phyloP scores from a whole-genome alignment of 53 echinoderm and acorn worm species.

The Luidia sarsii region DNA sequence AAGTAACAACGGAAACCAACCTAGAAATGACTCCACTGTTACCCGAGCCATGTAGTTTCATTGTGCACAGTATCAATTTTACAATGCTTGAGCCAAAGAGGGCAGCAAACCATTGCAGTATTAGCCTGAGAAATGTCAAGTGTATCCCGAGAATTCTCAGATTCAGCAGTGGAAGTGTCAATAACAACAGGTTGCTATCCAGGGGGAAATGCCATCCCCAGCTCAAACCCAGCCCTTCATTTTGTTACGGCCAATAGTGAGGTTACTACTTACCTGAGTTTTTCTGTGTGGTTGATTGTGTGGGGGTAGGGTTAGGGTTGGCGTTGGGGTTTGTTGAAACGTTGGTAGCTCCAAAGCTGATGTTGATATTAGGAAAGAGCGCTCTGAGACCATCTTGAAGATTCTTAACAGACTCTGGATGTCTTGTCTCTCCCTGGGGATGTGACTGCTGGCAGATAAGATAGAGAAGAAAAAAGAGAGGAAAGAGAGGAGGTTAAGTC shows the following conservation, averaged over 20 bases:
- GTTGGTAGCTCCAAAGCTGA: constrained; percentile 76
- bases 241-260: too few species aligned
- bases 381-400: constrained; percentile 89
- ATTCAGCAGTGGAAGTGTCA: too few species aligned
- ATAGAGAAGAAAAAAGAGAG: constrained; percentile 2
- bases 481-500: not conserved
- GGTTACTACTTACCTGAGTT: constrained; percentile 39
- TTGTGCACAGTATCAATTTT: too few species aligned
- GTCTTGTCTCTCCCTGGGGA: constrained; percentile 9
- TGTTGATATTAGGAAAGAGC: constrained; percentile 93
- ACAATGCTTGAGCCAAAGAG: too few species aligned
- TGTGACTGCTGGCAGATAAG: constrained; percentile 19
- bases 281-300: constrained; percentile 34
- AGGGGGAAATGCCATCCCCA: too few species aligned
- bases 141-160: too few species aligned
- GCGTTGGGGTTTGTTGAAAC: not conserved
- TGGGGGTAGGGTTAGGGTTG: constrained; percentile 24
- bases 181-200: too few species aligned
- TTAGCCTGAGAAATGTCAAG: too few species aligned
- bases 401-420: constrained; percentile 52
- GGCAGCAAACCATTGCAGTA: too few species aligned
- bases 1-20: too few species aligned
- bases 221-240: not conserved
- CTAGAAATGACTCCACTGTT: too few species aligned
- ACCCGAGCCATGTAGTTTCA: too few species aligned